Evolutionary conservation across 37 sponge, comb jelly and placozoan species (phyloP).

Genomic region (Spongilla lacustris): DNA sequence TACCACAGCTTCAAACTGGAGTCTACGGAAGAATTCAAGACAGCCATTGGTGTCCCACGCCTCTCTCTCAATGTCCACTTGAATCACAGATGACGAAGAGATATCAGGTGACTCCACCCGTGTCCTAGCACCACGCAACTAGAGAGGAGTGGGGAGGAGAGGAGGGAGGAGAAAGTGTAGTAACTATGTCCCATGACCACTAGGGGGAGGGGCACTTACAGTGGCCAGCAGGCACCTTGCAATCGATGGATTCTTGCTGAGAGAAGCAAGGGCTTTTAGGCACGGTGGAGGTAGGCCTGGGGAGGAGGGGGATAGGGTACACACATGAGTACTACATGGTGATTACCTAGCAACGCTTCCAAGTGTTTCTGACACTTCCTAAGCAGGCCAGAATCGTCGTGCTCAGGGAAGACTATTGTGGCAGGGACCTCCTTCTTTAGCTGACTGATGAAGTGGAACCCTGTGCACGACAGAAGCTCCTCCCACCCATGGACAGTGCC

Average conservation of each 20-base stretch:
- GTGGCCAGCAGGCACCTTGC: constrained; percentile 38
- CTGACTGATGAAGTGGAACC: constrained; percentile 79
- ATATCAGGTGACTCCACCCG: constrained; percentile 21
- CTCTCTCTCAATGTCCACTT: constrained; percentile 47
- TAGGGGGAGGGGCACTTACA: constrained; percentile 47
- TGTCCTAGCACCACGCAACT: constrained; percentile 55
- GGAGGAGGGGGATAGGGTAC: not conserved
- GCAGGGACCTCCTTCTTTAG: constrained; percentile 73
- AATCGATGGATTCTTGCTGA: constrained; percentile 50
- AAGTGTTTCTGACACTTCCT: constrained; percentile 60
- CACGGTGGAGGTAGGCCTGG: constrained; percentile 47
- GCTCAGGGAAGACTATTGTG: constrained; percentile 87
- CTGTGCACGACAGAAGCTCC: constrained; percentile 74
- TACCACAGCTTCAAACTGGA: constrained; percentile 40
- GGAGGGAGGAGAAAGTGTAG: not conserved
- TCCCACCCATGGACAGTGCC: constrained; percentile 81
- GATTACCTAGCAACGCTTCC: constrained; percentile 69
- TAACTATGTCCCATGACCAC: no score
- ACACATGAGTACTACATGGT: not conserved
- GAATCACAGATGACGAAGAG: constrained; percentile 15
- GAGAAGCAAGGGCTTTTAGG: constrained; percentile 52
- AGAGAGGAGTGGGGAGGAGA: not conserved
- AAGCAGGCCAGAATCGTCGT: constrained; percentile 85
- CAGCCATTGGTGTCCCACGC: constrained; percentile 54
- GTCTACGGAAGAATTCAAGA: constrained; percentile 46